These are phyloP conservation scores for Tigriopus japonicus DNA, from an alignment of 1,140 invertebrate genomes.

Conservation along the genomic window DNA sequence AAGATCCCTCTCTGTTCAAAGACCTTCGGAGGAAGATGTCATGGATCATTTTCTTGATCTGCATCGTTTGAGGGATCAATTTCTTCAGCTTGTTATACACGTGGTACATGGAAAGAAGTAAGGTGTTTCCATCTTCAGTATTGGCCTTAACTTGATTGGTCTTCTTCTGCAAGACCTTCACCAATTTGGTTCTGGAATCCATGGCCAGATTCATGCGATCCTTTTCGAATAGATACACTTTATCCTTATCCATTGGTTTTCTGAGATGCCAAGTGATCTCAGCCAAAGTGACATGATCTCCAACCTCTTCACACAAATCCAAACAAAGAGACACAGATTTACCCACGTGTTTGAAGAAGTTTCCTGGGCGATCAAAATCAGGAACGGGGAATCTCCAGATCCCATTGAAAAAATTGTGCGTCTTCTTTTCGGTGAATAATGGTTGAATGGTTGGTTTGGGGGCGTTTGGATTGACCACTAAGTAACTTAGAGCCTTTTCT, in stretches of 20 bases:
- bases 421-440: slow-evolving; percentile 62
- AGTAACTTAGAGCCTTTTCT: slow-evolving; percentile 44
- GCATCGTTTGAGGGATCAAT: too few species aligned
- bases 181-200: too few species aligned
- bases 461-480: slow-evolving; percentile 32
- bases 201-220: neutral
- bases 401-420: slow-evolving; percentile 65
- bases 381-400: slow-evolving; percentile 64
- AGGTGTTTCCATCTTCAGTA: too few species aligned
- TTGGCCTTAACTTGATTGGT: too few species aligned
- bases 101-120: too few species aligned
- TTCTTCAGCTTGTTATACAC: too few species aligned
- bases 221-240: slow-evolving; percentile 24
- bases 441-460: slow-evolving; percentile 29
- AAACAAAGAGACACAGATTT: slow-evolving; percentile 57
- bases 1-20: too few species aligned
- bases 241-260: slow-evolving; percentile 57
- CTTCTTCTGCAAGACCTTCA: too few species aligned
- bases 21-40: too few species aligned
- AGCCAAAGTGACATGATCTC: slow-evolving; percentile 58
- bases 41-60: too few species aligned
- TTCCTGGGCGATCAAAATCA: slow-evolving; percentile 77
- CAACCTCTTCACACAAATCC: slow-evolving; percentile 52
- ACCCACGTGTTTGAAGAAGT: slow-evolving; percentile 75
- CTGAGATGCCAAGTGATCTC: slow-evolving; percentile 55